phyloP scores from a whole-genome alignment of 2,797 vertebrate species.

The Sandelia bainsii region DNA sequence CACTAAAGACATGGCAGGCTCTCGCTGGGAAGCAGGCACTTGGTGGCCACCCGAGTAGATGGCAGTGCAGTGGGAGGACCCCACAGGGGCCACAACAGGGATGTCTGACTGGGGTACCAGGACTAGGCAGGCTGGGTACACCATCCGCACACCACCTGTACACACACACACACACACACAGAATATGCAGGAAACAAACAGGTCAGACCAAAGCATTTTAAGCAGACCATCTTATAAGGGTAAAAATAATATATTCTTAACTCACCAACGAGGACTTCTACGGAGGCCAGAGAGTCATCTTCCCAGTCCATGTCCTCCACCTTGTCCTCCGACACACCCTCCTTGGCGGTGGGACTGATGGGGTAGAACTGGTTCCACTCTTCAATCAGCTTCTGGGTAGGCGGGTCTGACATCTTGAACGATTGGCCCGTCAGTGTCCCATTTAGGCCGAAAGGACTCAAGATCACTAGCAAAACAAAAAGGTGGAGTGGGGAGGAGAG shows the following conservation, averaged over 20 bases:
- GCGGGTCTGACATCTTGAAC: slow-evolving; percentile 97
- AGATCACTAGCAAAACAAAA: slow-evolving; percentile 87
- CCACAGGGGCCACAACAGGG: slow-evolving; percentile 89
- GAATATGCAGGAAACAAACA: slow-evolving; percentile 4
- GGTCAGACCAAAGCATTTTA: not conserved
- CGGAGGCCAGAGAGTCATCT: slow-evolving; percentile 96
- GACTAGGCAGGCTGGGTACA: slow-evolving; percentile 97
- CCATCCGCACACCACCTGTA: slow-evolving; percentile 96
- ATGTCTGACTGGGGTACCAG: slow-evolving; percentile 97
- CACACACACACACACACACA: not conserved
- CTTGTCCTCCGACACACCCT: slow-evolving; percentile 89
- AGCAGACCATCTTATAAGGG: not conserved
- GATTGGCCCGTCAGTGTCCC: slow-evolving; percentile 98
- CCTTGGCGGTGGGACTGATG: slow-evolving; percentile 92
- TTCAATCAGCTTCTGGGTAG: slow-evolving; percentile 96
- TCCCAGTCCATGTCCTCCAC: slow-evolving; percentile 98
- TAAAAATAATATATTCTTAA: not conserved
- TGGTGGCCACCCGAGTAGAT: slow-evolving; percentile 94
- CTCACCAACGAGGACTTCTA: slow-evolving; percentile 98
- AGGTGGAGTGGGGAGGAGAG: too few relatives aligned
- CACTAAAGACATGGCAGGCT: slow-evolving; percentile 97
- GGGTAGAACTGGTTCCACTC: slow-evolving; percentile 99
- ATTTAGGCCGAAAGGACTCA: slow-evolving; percentile 97
- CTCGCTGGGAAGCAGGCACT: slow-evolving; percentile 96
- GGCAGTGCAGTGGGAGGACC: slow-evolving; percentile 91